A percentile compares a stretch with the other conserved stretches of the same genome.
phyloP scores from a whole-genome alignment of 2,113 vertebrate genomes.

The Embiotoca jacksoni region DNA sequence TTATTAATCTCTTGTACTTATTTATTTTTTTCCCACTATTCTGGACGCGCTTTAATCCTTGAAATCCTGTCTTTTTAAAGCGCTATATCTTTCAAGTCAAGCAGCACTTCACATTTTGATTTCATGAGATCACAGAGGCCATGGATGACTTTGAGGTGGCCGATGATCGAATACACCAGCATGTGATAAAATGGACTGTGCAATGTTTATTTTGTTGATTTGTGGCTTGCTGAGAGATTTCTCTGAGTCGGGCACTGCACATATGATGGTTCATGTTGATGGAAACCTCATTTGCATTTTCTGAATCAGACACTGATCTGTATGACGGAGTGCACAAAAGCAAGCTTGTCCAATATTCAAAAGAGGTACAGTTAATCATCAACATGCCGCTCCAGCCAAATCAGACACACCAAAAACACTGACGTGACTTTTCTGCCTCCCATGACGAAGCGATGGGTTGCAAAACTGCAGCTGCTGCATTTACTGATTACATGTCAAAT shows the following conservation, averaged over 20 bases:
- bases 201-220: slow-evolving; percentile 19
- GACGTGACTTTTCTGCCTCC: slow-evolving; percentile 8
- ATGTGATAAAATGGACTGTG: slow-evolving; percentile 23
- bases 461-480: slow-evolving; percentile 21
- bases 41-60: slow-evolving; percentile 24
- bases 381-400: slow-evolving; percentile 1
- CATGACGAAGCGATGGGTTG: not conserved
- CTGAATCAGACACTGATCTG: slow-evolving; percentile 33
- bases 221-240: slow-evolving; percentile 16
- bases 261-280: not conserved
- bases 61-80: slow-evolving; percentile 24
- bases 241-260: not conserved
- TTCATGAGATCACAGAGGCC: slow-evolving; percentile 30
- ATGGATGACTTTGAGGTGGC: slow-evolving; percentile 20
- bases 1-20: slow-evolving; percentile 1
- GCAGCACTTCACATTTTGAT: slow-evolving; percentile 24
- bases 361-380: slow-evolving; percentile 46
- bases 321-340: slow-evolving; percentile 43
- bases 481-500: slow-evolving; percentile 61
- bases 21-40: not conserved
- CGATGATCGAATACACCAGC: slow-evolving; percentile 23
- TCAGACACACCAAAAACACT: not conserved
- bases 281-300: slow-evolving; percentile 58
- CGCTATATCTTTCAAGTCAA: slow-evolving; percentile 38
- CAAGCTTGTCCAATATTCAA: slow-evolving; percentile 60